phyloP scores from a whole-genome alignment of 2,888 invertebrate species.

The Pollenia griseotomentosa region DNA sequence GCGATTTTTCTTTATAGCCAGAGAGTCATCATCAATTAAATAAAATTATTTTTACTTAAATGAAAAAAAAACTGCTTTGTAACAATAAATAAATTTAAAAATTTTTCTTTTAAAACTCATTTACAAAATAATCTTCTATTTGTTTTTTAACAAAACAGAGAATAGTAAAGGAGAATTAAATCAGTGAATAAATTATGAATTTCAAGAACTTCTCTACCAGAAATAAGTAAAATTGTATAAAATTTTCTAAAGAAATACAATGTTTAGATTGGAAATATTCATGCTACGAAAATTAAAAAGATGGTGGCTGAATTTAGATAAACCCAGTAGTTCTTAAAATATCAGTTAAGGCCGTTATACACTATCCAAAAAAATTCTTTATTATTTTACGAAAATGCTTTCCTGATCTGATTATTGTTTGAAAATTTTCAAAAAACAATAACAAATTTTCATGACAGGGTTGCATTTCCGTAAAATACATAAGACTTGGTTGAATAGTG shows the following conservation, averaged over 20 bases:
- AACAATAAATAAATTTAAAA: neutral
- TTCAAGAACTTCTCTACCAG: conserved; percentile 18
- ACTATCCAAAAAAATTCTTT: too few relatives aligned
- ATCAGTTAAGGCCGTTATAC: too few relatives aligned
- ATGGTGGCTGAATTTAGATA: neutral
- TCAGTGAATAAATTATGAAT: conserved; percentile 45
- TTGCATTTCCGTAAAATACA: too few relatives aligned
- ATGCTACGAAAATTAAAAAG: conserved; percentile 17
- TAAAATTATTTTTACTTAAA: neutral
- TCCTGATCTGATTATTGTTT: too few relatives aligned
- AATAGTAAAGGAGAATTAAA: neutral
- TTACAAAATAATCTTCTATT: conserved; percentile 24
- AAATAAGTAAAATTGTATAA: conserved; percentile 48
- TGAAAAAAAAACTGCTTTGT: neutral
- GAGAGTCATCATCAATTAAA: neutral
- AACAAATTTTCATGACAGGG: too few relatives aligned
- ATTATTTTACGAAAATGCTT: too few relatives aligned
- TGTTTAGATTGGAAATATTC: conserved; percentile 46
- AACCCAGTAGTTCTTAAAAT: conserved; percentile 1
- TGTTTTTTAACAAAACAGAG: conserved; percentile 10
- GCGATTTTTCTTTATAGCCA: too few relatives aligned
- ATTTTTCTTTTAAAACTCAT: neutral
- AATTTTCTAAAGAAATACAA: conserved; percentile 40
- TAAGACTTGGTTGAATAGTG: neutral
- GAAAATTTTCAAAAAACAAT: too few relatives aligned